Conservation (phyloP, 1,140 invertebrate species). For the Phocides pigmalion region DNA sequence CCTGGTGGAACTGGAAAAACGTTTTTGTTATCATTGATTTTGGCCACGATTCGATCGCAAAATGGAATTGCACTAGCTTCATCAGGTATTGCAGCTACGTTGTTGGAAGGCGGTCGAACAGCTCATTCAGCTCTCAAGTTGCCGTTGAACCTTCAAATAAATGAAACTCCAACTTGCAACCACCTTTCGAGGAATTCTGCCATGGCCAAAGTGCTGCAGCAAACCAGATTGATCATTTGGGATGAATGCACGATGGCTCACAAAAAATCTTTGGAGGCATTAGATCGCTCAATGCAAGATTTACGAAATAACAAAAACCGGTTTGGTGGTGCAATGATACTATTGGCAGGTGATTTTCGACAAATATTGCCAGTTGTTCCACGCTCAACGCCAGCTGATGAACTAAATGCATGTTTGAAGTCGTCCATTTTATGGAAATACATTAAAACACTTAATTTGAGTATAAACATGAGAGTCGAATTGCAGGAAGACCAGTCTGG, state of each 20-base stretch:
- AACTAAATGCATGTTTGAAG: slow-evolving; percentile 40
- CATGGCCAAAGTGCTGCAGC: slow-evolving; percentile 47
- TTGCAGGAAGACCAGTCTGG: slow-evolving; percentile 16
- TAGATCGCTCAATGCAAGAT: slow-evolving; percentile 62
- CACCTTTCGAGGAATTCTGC: slow-evolving; percentile 6
- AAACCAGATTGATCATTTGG: slow-evolving; percentile 58
- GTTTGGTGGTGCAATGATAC: slow-evolving; percentile 43
- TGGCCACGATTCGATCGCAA: slow-evolving; percentile 49
- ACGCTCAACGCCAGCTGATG: slow-evolving; percentile 35
- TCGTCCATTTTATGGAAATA: slow-evolving; percentile 38
- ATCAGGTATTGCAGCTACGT: slow-evolving; percentile 83
- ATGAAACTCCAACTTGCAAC: slow-evolving; percentile 15
- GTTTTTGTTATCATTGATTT: slow-evolving; percentile 61
- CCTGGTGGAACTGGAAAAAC: slow-evolving; percentile 50
- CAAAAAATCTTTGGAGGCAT: slow-evolving; percentile 52
- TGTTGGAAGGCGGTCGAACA: slow-evolving; percentile 75
- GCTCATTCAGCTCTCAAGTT: slow-evolving; percentile 67
- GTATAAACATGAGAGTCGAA: slow-evolving; percentile 23
- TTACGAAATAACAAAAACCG: slow-evolving; percentile 54
- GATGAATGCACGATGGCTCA: slow-evolving; percentile 72
- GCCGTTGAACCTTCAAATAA: slow-evolving; percentile 27
- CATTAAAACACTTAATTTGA: slow-evolving; percentile 33
- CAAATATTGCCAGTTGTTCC: slow-evolving; percentile 34
- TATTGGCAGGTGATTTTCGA: slow-evolving; percentile 44
- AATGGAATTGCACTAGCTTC: slow-evolving; percentile 73